These are phyloP conservation scores for Drosophila tropicalis DNA, from an alignment of 1,140 invertebrate species.

Conservation along the genomic window DNA sequence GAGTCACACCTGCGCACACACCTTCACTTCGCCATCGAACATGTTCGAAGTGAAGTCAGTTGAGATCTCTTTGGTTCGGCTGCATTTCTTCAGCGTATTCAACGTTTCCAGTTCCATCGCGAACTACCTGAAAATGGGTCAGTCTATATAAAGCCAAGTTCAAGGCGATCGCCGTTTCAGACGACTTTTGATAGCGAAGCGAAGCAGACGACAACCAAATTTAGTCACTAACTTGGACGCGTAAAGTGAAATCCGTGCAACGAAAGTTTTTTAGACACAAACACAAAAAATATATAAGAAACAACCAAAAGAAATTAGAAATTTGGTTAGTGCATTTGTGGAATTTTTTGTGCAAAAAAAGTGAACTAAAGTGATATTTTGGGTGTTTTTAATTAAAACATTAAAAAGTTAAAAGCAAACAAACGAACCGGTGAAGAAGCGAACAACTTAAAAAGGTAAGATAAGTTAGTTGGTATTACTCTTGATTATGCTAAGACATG, in stretches of 20 bases:
- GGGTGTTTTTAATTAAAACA: constrained; percentile 32
- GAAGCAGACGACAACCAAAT: constrained; percentile 6
- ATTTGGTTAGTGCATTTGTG: constrained; percentile 64
- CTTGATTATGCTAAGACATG: too few relatives aligned
- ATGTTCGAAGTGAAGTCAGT: constrained; percentile 35
- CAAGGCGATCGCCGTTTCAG: constrained; percentile 84
- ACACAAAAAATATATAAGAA: constrained; percentile 15
- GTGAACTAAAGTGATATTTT: constrained; percentile 22
- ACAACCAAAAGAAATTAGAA: constrained; percentile 35
- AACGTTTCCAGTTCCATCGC: constrained; percentile 40
- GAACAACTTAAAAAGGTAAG: constrained; percentile 34
- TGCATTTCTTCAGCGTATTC: constrained; percentile 69
- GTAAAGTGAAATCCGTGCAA: constrained; percentile 45
- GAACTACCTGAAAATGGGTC: constrained; percentile 83
- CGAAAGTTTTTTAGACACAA: constrained; percentile 46
- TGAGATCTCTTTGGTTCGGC: constrained; percentile 13
- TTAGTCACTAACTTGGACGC: constrained; percentile 11
- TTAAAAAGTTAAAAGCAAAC: constrained; percentile 10
- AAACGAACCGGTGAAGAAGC: neutral
- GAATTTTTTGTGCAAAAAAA: constrained; percentile 50
- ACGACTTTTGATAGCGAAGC: constrained; percentile 57
- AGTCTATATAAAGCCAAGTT: constrained; percentile 85
- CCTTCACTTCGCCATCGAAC: constrained; percentile 36
- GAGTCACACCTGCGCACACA: constrained; percentile 40
- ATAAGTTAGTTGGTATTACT: constrained; percentile 1